A percentile compares a stretch with the other conserved stretches of the same genome.
These are phyloP conservation scores for Gambusia holbrooki DNA, from an alignment of 2,113 vertebrate genomes.

Conservation along the genomic window DNA sequence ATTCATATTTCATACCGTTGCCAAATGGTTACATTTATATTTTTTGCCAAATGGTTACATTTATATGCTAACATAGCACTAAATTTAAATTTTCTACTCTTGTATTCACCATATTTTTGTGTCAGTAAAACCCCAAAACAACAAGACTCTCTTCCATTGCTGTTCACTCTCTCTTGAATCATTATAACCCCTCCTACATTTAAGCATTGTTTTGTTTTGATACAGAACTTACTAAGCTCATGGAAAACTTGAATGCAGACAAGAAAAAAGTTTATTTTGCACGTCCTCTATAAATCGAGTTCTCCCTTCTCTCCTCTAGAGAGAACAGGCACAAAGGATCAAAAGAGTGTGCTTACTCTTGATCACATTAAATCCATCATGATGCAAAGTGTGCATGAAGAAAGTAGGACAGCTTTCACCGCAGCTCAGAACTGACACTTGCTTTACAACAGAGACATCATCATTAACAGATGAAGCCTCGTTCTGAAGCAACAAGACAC, in stretches of 20 bases:
- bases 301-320: slow-evolving; percentile 3
- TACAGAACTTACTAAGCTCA: slow-evolving; percentile 7
- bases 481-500: slow-evolving; percentile 9
- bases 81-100: neutral
- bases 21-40: no score
- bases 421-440: neutral
- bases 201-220: slow-evolving; percentile 21
- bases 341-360: slow-evolving; percentile 17
- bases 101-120: neutral
- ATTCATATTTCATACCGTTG: no score
- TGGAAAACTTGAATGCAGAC: slow-evolving; percentile 3
- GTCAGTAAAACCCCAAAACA: slow-evolving; percentile 13
- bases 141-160: slow-evolving; percentile 7
- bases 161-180: slow-evolving; percentile 11
- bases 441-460: neutral
- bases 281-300: neutral
- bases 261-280: slow-evolving; percentile 11
- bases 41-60: neutral
- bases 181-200: slow-evolving; percentile 22
- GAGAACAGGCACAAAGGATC: slow-evolving; percentile 18
- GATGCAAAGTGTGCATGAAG: slow-evolving; percentile 19
- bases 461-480: slow-evolving; percentile 1
- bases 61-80: neutral
- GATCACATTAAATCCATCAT: slow-evolving; percentile 21
- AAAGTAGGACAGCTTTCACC: slow-evolving; percentile 18